Conservation (phyloP, 2,888 invertebrate species). For the Epinotia demarniana region DNA sequence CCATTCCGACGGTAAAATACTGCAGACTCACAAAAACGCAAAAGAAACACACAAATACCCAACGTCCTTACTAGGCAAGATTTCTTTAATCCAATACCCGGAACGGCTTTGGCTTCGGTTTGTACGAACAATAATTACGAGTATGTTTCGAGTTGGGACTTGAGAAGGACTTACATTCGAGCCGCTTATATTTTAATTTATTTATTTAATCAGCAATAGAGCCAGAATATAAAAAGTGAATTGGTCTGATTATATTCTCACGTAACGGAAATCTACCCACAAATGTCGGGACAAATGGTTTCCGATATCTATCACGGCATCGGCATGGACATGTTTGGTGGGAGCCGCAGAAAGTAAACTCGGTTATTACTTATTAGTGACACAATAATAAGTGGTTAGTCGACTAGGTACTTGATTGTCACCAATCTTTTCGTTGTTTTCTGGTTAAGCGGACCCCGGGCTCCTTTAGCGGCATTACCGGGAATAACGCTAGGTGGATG, state of each 20-base stretch:
- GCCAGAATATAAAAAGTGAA: constrained; percentile 10
- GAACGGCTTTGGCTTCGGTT: background rate
- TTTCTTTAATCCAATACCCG: background rate
- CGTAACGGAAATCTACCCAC: constrained; percentile 9
- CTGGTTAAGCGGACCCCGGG: too few species aligned
- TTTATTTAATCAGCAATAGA: too few species aligned
- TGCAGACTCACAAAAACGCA: background rate
- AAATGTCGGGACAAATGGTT: constrained; percentile 19
- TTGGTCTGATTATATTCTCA: constrained; percentile 12
- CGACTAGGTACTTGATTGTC: too few species aligned
- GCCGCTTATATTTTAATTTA: background rate
- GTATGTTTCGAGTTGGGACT: background rate
- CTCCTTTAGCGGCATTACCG: too few species aligned
- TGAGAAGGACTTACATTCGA: background rate
- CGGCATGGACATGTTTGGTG: constrained; percentile 27
- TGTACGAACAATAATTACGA: constrained; percentile 5
- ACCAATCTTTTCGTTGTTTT: too few species aligned
- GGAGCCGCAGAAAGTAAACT: constrained; percentile 6
- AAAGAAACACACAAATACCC: background rate
- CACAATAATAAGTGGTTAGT: constrained; percentile 14
- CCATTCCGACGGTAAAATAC: constrained; percentile 3
- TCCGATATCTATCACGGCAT: constrained; percentile 17
- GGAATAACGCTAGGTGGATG: too few species aligned
- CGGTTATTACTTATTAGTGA: constrained; percentile 8
- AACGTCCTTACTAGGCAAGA: background rate